Evolutionary conservation across 2,113 vertebrate genomes (phyloP).

Genomic region (Rhagologus leucostigma): DNA sequence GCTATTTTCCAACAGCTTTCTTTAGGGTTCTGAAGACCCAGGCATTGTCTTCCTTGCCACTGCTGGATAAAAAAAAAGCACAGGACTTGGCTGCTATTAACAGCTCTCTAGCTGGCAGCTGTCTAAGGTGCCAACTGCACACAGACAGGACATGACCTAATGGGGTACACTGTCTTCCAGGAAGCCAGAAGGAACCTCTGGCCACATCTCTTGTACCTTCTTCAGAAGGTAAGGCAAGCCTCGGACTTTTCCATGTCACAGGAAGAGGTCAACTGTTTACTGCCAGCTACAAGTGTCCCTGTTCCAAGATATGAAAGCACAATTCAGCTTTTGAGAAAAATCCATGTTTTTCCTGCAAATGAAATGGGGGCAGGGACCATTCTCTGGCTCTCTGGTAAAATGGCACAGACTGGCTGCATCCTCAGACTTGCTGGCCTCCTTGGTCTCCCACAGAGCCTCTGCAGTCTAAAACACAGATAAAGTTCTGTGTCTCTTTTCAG

Average conservation of each 20-base stretch:
- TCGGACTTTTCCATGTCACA: background rate
- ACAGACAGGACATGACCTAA: background rate
- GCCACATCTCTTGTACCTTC: background rate
- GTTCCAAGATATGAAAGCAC: background rate
- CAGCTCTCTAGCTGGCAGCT: background rate
- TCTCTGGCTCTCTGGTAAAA: background rate
- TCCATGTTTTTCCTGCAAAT: background rate
- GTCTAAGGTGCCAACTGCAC: background rate
- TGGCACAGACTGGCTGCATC: background rate
- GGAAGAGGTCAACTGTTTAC: background rate
- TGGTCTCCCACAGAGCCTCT: background rate
- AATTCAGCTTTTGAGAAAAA: background rate
- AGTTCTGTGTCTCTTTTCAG: background rate
- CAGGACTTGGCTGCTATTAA: background rate
- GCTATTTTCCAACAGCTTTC: background rate
- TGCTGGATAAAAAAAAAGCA: background rate
- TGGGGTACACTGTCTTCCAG: background rate
- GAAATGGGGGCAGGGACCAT: background rate
- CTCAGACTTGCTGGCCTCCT: background rate
- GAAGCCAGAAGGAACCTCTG: background rate
- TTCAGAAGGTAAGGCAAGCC: background rate
- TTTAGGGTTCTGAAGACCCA: conserved; percentile 47
- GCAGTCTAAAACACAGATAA: background rate
- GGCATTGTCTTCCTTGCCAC: background rate
- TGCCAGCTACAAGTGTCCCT: background rate